Evolutionary conservation across 1,140 invertebrate species (phyloP).

Genomic region (Drosophila albomicans): DNA sequence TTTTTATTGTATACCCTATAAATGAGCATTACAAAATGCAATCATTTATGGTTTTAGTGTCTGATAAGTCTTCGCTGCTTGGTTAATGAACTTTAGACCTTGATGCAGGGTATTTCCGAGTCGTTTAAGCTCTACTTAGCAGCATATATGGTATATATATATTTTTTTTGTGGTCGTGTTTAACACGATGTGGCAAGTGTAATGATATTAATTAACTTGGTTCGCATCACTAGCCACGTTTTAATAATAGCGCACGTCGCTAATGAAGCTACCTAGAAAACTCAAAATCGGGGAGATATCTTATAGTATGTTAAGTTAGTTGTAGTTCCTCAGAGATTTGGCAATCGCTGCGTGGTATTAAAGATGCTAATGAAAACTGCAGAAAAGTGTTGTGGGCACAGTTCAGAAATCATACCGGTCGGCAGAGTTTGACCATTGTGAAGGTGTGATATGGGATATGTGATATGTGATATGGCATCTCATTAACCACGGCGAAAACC

Average conservation of each 20-base stretch:
- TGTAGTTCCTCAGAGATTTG: not conserved
- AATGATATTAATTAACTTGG: constrained; percentile 70
- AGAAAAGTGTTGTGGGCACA: not conserved
- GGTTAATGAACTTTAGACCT: not conserved
- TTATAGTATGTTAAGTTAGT: too few relatives aligned
- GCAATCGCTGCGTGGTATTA: not conserved
- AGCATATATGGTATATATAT: too few relatives aligned
- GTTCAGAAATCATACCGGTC: not conserved
- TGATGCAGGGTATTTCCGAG: not conserved
- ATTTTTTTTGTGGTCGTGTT: constrained; percentile 7
- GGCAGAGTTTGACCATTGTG: not conserved
- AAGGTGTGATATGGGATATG: not conserved
- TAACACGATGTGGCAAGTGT: constrained; percentile 29
- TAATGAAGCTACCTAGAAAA: constrained; percentile 59
- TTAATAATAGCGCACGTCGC: constrained; percentile 25
- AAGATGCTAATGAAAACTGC: constrained; percentile 5
- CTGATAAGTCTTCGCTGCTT: not conserved
- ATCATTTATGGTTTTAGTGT: not conserved
- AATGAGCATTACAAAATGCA: not conserved
- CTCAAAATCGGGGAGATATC: constrained; percentile 15
- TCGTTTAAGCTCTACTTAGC: not conserved
- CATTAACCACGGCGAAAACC: constrained; percentile 1
- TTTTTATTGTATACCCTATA: constrained; percentile 15
- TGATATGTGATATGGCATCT: not conserved
- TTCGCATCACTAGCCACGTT: constrained; percentile 27